Evolutionary conservation across 2,888 invertebrate species (phyloP), one percentile per base, ranked within the genome.

Genomic region (Caenorhabditis sp.): DNA sequence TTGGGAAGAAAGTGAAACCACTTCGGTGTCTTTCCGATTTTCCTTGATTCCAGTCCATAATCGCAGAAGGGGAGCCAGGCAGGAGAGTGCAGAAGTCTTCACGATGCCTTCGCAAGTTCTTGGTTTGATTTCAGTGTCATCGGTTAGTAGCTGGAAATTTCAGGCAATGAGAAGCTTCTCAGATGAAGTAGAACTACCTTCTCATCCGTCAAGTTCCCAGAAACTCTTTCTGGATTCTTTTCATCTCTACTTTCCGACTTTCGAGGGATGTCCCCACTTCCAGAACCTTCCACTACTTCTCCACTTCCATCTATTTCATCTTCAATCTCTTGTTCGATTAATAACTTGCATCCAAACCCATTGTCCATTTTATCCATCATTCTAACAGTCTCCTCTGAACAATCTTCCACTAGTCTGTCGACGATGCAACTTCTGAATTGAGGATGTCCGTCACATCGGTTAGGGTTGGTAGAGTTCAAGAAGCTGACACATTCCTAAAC

Each of bases 11-110:
- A n/a, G 14, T 6, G 28, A 1, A 72, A 72, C 63, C 44, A 80
- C 84, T 66, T 80, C 80, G 5, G 80, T 75, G 14, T 80, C 84
- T 63, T 80, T 84, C 41, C 84, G 76, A 44, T 80, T 81, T 22
- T 66, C 84, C 24, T 84, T 84, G 16, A 84, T 84, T 22, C 80
- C 84, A 14, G 84, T 74, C 84, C 84, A 84, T 16, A 80, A 51
- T 26, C 77, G 63, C 28, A 84, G 80, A 41, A 84, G 72, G 5
- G 84, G 84, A 5, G 66, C 76, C 5, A 81, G 59, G 22, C 84
- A 84, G 2, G 80, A 59, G 5, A 84, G 69, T 2, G 84, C 80
- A 8, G 68, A 51, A 6, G 51, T 61, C 51, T 79, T 82, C 3
- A 70, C 66, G 7, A 22, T 41, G 7, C 70, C 83, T 14, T 49